Base-by-base conservation (phyloP, 2,888 invertebrate species). In the Sarcophaga subvicina region DNA sequence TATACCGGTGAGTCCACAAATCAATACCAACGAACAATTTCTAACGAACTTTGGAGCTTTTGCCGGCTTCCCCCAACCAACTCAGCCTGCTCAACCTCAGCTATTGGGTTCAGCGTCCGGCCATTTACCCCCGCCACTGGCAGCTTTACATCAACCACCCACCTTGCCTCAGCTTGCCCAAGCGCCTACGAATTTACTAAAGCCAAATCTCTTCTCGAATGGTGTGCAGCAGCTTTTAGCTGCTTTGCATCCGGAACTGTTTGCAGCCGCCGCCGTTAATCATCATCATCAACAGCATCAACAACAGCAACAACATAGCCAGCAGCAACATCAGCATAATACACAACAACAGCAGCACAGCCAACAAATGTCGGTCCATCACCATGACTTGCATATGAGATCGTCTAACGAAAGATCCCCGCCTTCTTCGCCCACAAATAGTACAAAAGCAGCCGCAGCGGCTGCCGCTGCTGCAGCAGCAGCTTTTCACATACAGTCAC, bases 1-100 rank as follows among this genome's bases (percentile, higher is more conserved):
- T 89, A 98, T 99, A 92, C 98, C 98, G 80, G 97, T 98, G 86
- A 97, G 97, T 94, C 94, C 94, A 72, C 97, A 97, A 94, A 97
- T 97, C 89, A 97, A 97, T 94, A 95, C 95, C 72, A 95, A 95
- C 92, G 95, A 95, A 90, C 95, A 95, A 90, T 92, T 94, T 87
- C 90, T 93, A 72, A 92, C 93, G 72, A 92, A 91, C 73, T 93
- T 93, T 72, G 92, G 92, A 59, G 91, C 92, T 25, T 92, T 90
- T 72, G 91, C 92, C 20, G 90, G 90, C 78, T 91, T 90, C 80
- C 90, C 91, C 77, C 91, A 91, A 17, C 91, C 90, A 14, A 17
- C 54, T 54, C 91, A 90, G 8, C 88, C 90, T 1, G 88, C 90
- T 1, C 90, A 90, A 0, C 85, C 89, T 2, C 91, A 90, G 25